Evolutionary conservation across 2,888 invertebrate genomes (phyloP), one percentile per base, ranked within the genome.

Genomic region (Latrodectus hesperus): DNA sequence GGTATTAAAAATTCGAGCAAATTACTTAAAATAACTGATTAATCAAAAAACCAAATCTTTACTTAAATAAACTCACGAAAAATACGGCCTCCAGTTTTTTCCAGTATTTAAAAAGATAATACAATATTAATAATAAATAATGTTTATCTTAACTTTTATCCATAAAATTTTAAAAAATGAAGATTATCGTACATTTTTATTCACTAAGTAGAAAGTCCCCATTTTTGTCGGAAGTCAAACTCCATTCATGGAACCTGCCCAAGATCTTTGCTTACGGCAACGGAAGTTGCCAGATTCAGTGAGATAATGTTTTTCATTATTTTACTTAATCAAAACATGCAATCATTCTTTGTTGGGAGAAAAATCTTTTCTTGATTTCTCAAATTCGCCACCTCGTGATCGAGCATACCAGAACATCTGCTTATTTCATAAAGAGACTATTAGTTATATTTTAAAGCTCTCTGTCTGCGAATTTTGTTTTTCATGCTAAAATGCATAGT

Each of bases 261-360:
- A 67, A 55, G 22, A 73, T 67, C 16, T 73, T 53, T 55, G 84
- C 84, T 78, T 9, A 53, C 12, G 67, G 84, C 84, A 55, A 55
- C 84, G 84, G 84, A 84, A 84, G 78, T 84, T 78, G 84, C 84
- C 84, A 84, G 74, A 53, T 84, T 53, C 72, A 22, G n/a, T 22
- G 73, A 14, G 49, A 12, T 60, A 51, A 78, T 53, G n/a, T 53
- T 64, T 70, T 60, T 22, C 70, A 82, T 77, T 71, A n/a, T 60
- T 71, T 77, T 49, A 17, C 67, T 55, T 38, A 85, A 77, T 72
- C 81, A 38, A 52, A 72, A 73, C 87, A 87, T 81, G 87, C 82
- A 87, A 82, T 26, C 74, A 51, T 55, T 68, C 71, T 84, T 22
- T 17, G 64, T 16, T 55, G 12, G 55, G 55, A 72, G 51, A 84